A percentile compares a stretch with the other conserved stretches of the same genome.
Conservation (phyloP, 2,797 vertebrate genomes). For the Mormyrops boulengeri region DNA sequence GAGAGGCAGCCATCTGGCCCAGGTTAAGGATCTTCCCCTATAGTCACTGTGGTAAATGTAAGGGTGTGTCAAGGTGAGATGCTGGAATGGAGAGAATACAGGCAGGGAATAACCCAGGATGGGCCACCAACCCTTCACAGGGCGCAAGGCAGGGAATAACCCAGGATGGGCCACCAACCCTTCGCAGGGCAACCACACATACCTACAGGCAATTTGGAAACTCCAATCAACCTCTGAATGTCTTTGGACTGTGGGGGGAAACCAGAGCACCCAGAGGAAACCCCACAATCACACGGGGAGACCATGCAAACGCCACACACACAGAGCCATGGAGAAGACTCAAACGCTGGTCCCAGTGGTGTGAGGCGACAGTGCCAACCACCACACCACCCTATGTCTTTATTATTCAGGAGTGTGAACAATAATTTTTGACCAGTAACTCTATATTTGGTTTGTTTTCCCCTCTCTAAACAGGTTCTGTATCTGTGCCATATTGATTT, state of each 20-base stretch:
- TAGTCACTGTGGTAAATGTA: not conserved
- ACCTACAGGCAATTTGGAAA: too few relatives aligned
- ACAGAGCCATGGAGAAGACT: too few relatives aligned
- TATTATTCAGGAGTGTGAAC: not conserved
- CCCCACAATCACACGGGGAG: too few relatives aligned
- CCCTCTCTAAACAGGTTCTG: not conserved
- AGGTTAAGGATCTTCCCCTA: not conserved
- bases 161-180: not conserved
- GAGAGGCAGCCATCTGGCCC: not conserved
- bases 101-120: too few relatives aligned
- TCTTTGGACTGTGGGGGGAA: too few relatives aligned
- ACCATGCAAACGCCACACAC: too few relatives aligned
- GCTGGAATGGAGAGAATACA: not conserved
- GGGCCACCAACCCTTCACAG: too few relatives aligned
- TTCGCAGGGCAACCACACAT: not conserved
- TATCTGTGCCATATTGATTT: not conserved
- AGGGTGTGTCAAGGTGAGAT: not conserved
- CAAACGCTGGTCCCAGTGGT: too few relatives aligned
- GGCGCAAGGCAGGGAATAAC: too few relatives aligned
- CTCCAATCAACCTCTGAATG: too few relatives aligned
- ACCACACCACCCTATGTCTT: not conserved
- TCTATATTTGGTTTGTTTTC: not conserved
- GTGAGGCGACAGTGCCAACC: too few relatives aligned
- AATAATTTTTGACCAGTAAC: not conserved
- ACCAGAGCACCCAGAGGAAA: too few relatives aligned